Evolutionary conservation across 2,888 invertebrate genomes (phyloP), one percentile per base, ranked within the genome.

Genomic region (Torymus texanus): DNA sequence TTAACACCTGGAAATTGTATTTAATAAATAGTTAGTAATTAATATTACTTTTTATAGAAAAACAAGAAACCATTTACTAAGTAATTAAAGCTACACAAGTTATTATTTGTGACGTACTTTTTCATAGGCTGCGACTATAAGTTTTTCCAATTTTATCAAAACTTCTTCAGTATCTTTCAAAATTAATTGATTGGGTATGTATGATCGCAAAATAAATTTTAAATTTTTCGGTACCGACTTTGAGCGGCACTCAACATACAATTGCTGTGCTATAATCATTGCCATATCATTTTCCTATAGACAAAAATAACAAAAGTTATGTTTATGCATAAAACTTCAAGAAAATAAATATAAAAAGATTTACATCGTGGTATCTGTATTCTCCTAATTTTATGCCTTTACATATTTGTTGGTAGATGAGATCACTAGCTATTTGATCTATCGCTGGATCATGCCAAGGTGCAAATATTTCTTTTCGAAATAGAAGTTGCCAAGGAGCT

Each of bases 351-450:
- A 41, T 29, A 50, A 73, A 12, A 73, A 55, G 62, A 75, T 84
- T 84, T 71, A 85, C 85, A 72, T 92, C 93, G 83, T 93, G 93
- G 88, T 95, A 98, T 75, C 97, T 93, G 88, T 98, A 98, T 91
- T 98, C 98, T 11, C 98, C 98, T 88, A 94, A 96, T 89, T 96
- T 97, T 18, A 98, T 93, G 1, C 98, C 98, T 75, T 95, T 93
- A 0, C 95, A 94, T 5, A 98, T 92, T 91, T 97, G 97, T 86
- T 95, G 94, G 90, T 97, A 98, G 85, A 98, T 97, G 75, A 98
- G 92, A 89, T 97, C 94, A 0, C 97, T 97, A 2, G 97, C 95
- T 0, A 95, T 93, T 0, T 93, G 89, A 91, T 98, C 98, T 79
- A 94, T 93, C 0, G 93, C 89, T 3, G 97, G 95, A 91, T 97